Evolutionary conservation across 2,797 vertebrate species (phyloP).

Genomic region (Sorex maritimensis): DNA sequence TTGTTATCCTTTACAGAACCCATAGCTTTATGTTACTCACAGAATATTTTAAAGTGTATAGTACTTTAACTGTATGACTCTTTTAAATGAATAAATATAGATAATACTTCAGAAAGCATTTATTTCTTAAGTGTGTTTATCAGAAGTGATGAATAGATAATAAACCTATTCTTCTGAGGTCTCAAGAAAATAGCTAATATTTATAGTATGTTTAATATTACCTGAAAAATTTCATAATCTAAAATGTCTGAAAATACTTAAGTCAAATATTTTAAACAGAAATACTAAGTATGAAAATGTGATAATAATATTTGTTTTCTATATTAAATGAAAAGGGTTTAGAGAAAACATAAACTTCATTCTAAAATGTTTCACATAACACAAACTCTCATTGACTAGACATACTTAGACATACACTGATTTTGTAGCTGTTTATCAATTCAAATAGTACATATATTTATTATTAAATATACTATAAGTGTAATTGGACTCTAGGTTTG

Average conservation of each 20-base stretch:
- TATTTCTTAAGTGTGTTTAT: slow-evolving; percentile 35
- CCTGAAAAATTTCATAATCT: background rate
- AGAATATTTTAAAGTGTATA: background rate
- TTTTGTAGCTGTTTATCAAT: background rate
- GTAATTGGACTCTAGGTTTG: background rate
- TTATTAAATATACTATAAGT: background rate
- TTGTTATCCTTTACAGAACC: background rate
- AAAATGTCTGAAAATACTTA: background rate
- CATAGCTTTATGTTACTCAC: too few relatives aligned
- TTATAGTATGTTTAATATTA: slow-evolving; percentile 3
- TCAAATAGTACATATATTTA: background rate
- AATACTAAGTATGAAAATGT: background rate
- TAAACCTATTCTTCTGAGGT: too few relatives aligned
- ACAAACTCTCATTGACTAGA: background rate
- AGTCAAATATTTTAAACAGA: background rate
- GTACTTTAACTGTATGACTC: background rate
- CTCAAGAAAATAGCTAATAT: slow-evolving; percentile 21
- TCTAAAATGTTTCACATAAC: background rate
- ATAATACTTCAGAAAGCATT: slow-evolving; percentile 45
- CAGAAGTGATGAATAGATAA: background rate
- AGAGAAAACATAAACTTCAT: background rate
- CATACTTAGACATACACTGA: background rate
- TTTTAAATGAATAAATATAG: slow-evolving; percentile 52
- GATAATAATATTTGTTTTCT: background rate
- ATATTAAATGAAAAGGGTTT: background rate